Base-by-base conservation (phyloP, 2,113 vertebrate genomes). In the Oceanodroma tethys region DNA sequence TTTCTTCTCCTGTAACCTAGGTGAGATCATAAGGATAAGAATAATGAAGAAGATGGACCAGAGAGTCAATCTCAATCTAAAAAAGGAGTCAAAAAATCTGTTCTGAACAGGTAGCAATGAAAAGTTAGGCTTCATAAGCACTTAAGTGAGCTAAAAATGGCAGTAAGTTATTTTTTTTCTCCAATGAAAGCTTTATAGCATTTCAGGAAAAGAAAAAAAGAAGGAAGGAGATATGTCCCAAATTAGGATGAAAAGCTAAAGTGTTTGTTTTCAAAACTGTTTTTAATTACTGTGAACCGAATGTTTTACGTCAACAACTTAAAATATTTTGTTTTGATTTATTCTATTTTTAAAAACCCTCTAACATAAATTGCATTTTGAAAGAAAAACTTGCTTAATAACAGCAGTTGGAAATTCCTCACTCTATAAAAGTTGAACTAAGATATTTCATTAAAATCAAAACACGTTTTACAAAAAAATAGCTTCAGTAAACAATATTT, bases 301-400 rank as follows among this genome's bases (percentile, higher is more conserved):
- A 96, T 55, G 89, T 95, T 96, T 94, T 96, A 96, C 68, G 58
- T 95, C 94, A 97, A 93, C 23, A 95, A 74, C 72, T 87, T 89
- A 55, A 40, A 71, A 92, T 93, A 93, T 84, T 96, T 91, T 95
- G 92, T 65, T 96, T 97, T 96, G 47, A 81, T 86, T 81, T 89
- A 85, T 93, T 89, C 93, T 96, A 95, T 94, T 96, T 94, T 95
- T 95, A 87, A 86, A 95, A 84, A 2, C 7, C 16, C 16, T 50
- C 53, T 63, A 81, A 75, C 26, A 86, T 88, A 95, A 93, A 88
- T 70, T 75, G 19, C 34, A 52, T 88, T 93, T 95, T 88, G 75
- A 91, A 94, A 88, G 42, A 88, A 90, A 59, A 88, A 78, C 22
- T 29, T 29, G 74, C 89, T 89, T 86, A 67, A 47, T 88, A 94